Conservation (phyloP, 2,113 vertebrate genomes). For the Elanus axillaris region DNA sequence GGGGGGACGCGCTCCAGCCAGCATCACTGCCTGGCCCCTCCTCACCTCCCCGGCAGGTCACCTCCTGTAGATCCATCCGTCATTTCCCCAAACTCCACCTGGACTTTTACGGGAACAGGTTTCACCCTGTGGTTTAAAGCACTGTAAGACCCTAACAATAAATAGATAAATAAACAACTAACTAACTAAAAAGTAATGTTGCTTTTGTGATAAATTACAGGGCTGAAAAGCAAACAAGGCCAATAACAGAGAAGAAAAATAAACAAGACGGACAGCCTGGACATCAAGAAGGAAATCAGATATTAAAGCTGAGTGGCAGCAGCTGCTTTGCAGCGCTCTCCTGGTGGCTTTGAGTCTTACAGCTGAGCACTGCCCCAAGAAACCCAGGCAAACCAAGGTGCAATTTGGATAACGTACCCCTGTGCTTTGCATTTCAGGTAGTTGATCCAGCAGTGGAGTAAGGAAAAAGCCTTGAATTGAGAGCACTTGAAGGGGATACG, state of each 20-base stretch:
- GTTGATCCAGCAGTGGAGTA: fast-evolving
- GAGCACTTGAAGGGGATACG: background rate
- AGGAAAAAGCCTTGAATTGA: background rate
- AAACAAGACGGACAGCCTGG: fast-evolving
- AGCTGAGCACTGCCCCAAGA: background rate
- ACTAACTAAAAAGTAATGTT: fast-evolving
- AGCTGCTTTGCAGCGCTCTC: background rate
- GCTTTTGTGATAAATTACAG: background rate
- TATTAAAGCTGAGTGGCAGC: background rate
- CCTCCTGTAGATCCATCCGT: background rate
- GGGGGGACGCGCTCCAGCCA: background rate
- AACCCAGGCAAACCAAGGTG: background rate
- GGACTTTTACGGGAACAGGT: background rate
- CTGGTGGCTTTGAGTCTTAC: background rate
- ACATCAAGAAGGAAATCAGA: background rate
- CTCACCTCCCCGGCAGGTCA: background rate
- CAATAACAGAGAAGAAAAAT: background rate
- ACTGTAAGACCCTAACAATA: background rate
- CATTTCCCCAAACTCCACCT: background rate
- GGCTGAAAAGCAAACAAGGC: background rate
- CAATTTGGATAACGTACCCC: background rate
- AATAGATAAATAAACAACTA: background rate
- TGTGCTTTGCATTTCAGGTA: background rate
- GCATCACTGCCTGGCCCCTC: background rate
- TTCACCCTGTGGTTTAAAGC: background rate